Conservation (phyloP, 92 coral and sea anemone genomes). For the Siderastrea siderea region DNA sequence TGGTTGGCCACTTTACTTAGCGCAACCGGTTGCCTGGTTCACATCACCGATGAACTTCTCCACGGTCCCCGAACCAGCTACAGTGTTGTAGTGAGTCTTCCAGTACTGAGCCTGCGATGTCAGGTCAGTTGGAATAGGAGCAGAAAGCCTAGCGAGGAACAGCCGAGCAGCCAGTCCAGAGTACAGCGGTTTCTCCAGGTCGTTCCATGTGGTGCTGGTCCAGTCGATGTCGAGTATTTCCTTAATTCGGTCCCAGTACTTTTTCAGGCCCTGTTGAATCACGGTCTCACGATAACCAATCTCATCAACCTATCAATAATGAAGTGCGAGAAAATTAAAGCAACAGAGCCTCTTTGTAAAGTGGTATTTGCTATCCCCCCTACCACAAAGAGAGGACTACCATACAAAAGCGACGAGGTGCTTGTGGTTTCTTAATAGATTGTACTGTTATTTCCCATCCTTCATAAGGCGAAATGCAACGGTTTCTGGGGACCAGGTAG, state of each 20-base stretch:
- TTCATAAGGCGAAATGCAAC: too few species aligned
- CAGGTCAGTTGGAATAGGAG: slow-evolving; percentile 66
- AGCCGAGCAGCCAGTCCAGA: slow-evolving; percentile 89
- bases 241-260: slow-evolving; percentile 58
- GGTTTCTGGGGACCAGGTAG: too few species aligned
- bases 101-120: slow-evolving; percentile 75
- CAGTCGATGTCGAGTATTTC: slow-evolving; percentile 66
- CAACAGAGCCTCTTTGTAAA: neutral
- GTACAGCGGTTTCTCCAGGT: slow-evolving; percentile 75
- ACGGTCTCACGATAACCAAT: slow-evolving; percentile 75
- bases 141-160: slow-evolving; percentile 69
- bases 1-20: slow-evolving; percentile 12
- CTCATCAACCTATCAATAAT: slow-evolving; percentile 61
- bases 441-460: too few species aligned
- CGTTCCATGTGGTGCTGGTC: slow-evolving; percentile 70
- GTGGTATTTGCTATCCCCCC: too few species aligned
- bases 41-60: slow-evolving; percentile 78
- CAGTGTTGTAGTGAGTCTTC: slow-evolving; percentile 83
- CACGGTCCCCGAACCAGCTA: slow-evolving; percentile 77
- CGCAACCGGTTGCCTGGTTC: slow-evolving; percentile 69
- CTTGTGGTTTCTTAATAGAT: too few species aligned
- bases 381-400: too few species aligned
- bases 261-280: slow-evolving; percentile 57
- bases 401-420: too few species aligned
- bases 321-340: neutral